phyloP scores from a whole-genome alignment of 2,797 vertebrate genomes.

The Catamblyrhynchus diadema region DNA sequence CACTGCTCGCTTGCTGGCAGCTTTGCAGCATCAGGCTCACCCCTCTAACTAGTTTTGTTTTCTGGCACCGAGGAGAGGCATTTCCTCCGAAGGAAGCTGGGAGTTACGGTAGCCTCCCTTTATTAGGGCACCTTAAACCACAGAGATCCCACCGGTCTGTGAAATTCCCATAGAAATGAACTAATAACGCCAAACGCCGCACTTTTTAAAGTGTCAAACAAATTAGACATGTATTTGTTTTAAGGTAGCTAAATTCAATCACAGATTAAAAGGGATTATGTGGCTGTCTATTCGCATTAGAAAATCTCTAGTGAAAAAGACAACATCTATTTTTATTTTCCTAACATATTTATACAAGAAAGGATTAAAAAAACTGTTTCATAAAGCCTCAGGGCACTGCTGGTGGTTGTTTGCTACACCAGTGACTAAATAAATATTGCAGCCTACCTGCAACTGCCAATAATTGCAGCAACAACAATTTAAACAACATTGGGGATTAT shows the following conservation, averaged over 20 bases:
- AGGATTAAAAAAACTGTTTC: neutral
- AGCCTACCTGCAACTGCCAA: neutral
- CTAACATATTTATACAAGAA: neutral
- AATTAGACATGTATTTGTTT: conserved; percentile 31
- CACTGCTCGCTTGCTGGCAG: neutral
- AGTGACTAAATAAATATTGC: neutral
- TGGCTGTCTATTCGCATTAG: neutral
- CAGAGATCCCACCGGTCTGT: neutral
- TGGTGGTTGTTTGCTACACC: neutral
- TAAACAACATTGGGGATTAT: neutral
- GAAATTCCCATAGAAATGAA: neutral
- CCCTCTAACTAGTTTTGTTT: neutral
- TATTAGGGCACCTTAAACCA: neutral
- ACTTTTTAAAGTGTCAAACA: neutral
- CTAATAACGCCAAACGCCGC: neutral
- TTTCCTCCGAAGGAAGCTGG: neutral
- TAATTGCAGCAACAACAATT: neutral
- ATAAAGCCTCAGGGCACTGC: neutral
- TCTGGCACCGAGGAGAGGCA: neutral
- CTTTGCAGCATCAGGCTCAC: neutral
- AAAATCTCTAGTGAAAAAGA: neutral
- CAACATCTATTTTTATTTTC: conserved; percentile 16
- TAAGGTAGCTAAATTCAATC: neutral
- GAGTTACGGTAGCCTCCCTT: neutral
- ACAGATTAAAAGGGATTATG: neutral